These are phyloP conservation scores for Hydriomena furcata DNA, from an alignment of 2,888 invertebrate genomes.

Conservation along the genomic window DNA sequence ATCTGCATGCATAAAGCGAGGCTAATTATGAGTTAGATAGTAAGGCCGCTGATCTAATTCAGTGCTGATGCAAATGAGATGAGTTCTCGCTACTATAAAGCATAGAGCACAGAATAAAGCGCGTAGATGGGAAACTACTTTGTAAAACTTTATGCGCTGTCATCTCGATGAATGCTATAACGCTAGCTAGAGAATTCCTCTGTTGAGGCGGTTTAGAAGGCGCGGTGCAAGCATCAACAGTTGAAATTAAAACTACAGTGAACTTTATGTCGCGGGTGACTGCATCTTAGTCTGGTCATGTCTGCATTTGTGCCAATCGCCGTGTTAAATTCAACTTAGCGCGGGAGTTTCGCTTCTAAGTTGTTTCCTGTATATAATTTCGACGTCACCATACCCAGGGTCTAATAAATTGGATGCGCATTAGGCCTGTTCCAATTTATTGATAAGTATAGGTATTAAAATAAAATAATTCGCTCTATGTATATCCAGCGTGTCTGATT, in stretches of 20 bases:
- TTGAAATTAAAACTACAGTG: too few species aligned
- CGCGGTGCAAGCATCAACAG: too few species aligned
- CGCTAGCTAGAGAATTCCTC: too few species aligned
- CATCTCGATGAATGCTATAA: too few species aligned
- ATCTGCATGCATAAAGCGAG: constrained; percentile 31
- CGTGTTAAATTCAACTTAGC: background rate
- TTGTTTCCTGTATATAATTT: background rate
- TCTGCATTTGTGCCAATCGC: too few species aligned
- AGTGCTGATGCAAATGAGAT: constrained; percentile 56
- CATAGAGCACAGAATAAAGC: constrained; percentile 34
- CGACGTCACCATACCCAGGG: constrained; percentile 16
- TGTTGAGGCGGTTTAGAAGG: too few species aligned
- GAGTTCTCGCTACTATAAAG: constrained; percentile 43
- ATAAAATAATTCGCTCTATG: constrained; percentile 18
- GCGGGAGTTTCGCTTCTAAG: constrained; percentile 11
- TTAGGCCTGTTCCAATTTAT: constrained; percentile 29
- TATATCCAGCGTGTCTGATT: background rate
- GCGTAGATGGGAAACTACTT: constrained; percentile 9
- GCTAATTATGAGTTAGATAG: constrained; percentile 44
- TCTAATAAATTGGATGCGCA: constrained; percentile 29
- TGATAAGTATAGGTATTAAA: constrained; percentile 25
- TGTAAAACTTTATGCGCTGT: background rate
- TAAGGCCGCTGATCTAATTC: constrained; percentile 58
- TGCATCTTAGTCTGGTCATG: background rate
- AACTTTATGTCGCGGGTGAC: too few species aligned